Evolutionary conservation across 2,113 vertebrate species (phyloP).

Genomic region (Tor tambroides): DNA sequence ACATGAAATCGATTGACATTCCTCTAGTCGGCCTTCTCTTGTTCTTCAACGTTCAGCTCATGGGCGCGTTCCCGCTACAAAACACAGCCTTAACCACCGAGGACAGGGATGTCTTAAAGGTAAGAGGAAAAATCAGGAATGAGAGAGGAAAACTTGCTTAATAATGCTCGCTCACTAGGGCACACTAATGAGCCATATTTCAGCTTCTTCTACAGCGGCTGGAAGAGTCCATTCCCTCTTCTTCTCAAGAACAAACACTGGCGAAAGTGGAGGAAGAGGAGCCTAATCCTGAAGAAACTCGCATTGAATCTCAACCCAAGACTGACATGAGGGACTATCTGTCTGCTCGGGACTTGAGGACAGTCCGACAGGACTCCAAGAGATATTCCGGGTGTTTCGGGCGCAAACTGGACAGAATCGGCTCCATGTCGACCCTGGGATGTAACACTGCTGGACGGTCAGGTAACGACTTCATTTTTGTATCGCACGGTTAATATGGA

Average conservation of each 20-base stretch:
- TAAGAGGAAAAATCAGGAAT: slow-evolving; percentile 66
- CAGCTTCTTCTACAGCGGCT: slow-evolving; percentile 80
- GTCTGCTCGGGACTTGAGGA: slow-evolving; percentile 74
- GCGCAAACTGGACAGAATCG: slow-evolving; percentile 84
- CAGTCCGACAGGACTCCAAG: slow-evolving; percentile 71
- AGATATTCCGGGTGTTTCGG: slow-evolving; percentile 84
- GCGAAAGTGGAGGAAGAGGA: slow-evolving; percentile 19
- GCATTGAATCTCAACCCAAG: background rate
- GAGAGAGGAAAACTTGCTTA: background rate
- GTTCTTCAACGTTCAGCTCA: slow-evolving; percentile 68
- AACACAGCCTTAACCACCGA: slow-evolving; percentile 66
- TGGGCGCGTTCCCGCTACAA: slow-evolving; percentile 71
- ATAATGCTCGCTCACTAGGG: background rate
- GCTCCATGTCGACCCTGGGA: slow-evolving; percentile 82
- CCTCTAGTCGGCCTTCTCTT: slow-evolving; percentile 64
- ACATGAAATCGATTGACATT: slow-evolving; percentile 36
- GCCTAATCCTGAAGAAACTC: slow-evolving; percentile 50
- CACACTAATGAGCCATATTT: slow-evolving; percentile 23
- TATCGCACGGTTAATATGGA: background rate
- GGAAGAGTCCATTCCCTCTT: slow-evolving; percentile 69
- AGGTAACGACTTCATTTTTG: slow-evolving; percentile 60
- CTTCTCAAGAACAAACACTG: slow-evolving; percentile 22
- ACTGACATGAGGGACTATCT: slow-evolving; percentile 57
- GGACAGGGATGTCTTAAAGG: slow-evolving; percentile 80
- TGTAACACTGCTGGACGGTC: slow-evolving; percentile 77